Evolutionary conservation across 2,113 vertebrate species (phyloP).

Genomic region (Axis porcinus): DNA sequence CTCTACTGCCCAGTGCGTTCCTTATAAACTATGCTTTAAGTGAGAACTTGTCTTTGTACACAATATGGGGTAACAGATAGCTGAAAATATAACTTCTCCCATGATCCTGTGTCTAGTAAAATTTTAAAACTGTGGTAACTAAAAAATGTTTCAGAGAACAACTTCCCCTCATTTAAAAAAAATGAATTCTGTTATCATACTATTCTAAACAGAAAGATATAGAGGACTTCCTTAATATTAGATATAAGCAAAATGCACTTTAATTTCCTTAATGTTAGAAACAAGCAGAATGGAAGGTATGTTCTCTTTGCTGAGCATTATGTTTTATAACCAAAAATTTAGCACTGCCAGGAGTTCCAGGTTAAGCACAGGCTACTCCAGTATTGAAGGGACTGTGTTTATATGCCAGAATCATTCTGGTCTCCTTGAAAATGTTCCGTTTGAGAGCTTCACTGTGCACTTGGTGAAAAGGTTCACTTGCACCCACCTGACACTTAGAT

Average conservation of each 20-base stretch:
- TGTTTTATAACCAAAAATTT: conserved; percentile 44
- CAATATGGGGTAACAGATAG: conserved; percentile 9
- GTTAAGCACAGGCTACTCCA: conserved; percentile 44
- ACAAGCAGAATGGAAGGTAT: conserved; percentile 54
- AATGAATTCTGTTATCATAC: not conserved
- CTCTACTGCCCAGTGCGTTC: conserved; percentile 64
- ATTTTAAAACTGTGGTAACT: conserved; percentile 31
- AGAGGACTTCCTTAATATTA: conserved; percentile 43
- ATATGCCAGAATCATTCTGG: conserved; percentile 61
- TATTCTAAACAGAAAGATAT: conserved; percentile 34
- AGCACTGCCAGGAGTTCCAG: conserved; percentile 46
- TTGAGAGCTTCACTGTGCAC: conserved; percentile 77
- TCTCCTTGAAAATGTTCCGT: conserved; percentile 59
- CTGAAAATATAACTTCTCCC: not conserved
- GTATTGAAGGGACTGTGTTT: conserved; percentile 41
- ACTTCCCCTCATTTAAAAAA: conserved; percentile 61
- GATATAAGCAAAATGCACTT: conserved; percentile 23
- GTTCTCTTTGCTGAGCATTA: conserved; percentile 43
- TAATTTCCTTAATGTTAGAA: conserved; percentile 28
- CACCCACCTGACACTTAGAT: conserved; percentile 73
- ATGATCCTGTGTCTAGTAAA: conserved; percentile 12
- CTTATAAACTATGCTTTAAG: not conserved
- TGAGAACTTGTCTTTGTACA: not conserved
- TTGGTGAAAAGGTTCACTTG: conserved; percentile 72
- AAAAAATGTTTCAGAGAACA: conserved; percentile 72